Percentiles rank a stretch among this genome's conserved stretches.
Evolutionary conservation across 2,113 vertebrate species (phyloP).

Genomic region (Heteronetta atricapilla): DNA sequence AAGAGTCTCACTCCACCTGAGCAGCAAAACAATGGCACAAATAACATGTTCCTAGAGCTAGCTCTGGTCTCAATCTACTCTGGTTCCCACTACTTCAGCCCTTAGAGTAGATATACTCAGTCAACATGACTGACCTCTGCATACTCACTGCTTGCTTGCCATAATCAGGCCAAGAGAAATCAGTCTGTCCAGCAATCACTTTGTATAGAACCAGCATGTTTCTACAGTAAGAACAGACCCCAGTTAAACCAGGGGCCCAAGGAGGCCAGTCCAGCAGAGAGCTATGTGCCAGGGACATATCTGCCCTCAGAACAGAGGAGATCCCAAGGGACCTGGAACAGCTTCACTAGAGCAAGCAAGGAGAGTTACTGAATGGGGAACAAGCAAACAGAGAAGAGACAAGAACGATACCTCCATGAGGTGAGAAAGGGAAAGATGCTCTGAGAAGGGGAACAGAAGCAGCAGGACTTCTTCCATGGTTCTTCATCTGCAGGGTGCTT

Average conservation of each 20-base stretch:
- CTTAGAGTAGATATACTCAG: neutral
- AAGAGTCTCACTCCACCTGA: neutral
- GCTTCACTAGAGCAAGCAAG: neutral
- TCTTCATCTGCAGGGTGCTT: neutral
- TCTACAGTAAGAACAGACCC: neutral
- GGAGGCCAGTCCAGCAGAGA: neutral
- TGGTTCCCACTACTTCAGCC: neutral
- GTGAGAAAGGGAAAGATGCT: neutral
- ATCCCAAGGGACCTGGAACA: neutral
- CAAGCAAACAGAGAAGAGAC: neutral
- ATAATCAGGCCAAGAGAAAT: neutral
- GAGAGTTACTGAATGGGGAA: rapidly evolving
- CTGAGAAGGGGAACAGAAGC: neutral
- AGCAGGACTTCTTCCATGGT: neutral
- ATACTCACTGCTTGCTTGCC: rapidly evolving
- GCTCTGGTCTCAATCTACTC: neutral
- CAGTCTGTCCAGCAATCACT: neutral
- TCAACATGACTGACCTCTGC: rapidly evolving
- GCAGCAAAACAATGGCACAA: neutral
- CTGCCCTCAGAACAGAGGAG: neutral
- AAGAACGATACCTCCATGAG: neutral
- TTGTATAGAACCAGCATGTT: neutral
- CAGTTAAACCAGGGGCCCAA: neutral
- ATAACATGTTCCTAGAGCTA: rapidly evolving
- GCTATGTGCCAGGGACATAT: neutral